Evolutionary conservation across 2,888 invertebrate genomes (phyloP).

Genomic region (Cerastis rubricosa): DNA sequence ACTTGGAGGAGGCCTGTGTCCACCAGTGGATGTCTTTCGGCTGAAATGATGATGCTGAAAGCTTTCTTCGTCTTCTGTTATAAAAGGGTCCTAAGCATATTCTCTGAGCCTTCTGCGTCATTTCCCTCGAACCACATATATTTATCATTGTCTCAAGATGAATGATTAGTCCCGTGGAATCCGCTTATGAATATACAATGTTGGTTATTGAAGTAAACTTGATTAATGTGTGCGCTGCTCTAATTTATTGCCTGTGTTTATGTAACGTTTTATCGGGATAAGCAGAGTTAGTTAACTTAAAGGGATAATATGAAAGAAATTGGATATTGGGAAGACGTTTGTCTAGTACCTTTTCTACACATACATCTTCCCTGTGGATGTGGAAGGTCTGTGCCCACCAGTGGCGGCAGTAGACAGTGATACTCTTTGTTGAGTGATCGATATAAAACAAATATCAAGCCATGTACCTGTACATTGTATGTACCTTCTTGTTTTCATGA

Average conservation of each 20-base stretch:
- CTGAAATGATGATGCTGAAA: too few relatives aligned
- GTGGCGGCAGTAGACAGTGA: too few relatives aligned
- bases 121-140: slow-evolving; percentile 30
- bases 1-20: too few relatives aligned
- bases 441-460: neutral
- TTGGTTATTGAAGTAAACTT: slow-evolving; percentile 70
- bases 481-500: too few relatives aligned
- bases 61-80: neutral
- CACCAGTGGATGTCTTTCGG: too few relatives aligned
- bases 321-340: neutral
- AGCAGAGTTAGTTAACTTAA: slow-evolving; percentile 2
- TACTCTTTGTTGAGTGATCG: neutral
- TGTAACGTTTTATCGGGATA: slow-evolving; percentile 16
- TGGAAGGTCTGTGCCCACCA: neutral
- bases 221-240: slow-evolving; percentile 68
- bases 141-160: slow-evolving; percentile 78
- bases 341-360: neutral
- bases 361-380: neutral
- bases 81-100: neutral
- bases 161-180: slow-evolving; percentile 79
- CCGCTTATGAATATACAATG: slow-evolving; percentile 72
- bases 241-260: slow-evolving; percentile 56
- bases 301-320: neutral
- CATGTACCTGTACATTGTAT: too few relatives aligned
- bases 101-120: slow-evolving; percentile 46